Evolutionary conservation across 1,140 invertebrate species (phyloP).

Genomic region (Hetaerina americana): DNA sequence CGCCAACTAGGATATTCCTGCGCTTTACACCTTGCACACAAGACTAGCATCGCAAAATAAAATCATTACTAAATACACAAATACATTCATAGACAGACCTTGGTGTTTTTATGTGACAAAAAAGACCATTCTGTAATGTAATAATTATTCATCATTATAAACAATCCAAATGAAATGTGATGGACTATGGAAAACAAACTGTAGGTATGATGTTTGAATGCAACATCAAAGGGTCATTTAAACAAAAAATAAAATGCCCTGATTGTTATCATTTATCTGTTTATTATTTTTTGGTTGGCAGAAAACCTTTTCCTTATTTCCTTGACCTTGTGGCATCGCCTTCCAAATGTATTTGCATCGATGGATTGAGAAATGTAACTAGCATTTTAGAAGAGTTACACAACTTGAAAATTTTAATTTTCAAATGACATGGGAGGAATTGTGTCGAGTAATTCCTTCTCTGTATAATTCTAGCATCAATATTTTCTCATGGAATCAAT

Average conservation of each 20-base stretch:
- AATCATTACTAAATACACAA: constrained; percentile 1
- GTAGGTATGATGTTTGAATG: background rate
- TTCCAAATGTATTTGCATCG: too few species aligned
- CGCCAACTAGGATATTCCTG: background rate
- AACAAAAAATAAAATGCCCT: background rate
- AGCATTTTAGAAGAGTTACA: too few species aligned
- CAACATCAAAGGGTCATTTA: background rate
- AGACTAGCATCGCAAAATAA: background rate
- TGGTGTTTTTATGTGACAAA: background rate
- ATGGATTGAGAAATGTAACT: too few species aligned
- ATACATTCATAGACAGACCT: background rate
- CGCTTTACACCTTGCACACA: background rate
- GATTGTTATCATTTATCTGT: background rate
- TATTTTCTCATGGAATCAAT: too few species aligned
- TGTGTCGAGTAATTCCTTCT: too few species aligned
- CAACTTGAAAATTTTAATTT: too few species aligned
- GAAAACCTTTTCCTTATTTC: too few species aligned
- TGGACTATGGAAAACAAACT: background rate
- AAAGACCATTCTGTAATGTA: background rate
- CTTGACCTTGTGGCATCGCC: too few species aligned
- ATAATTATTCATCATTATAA: background rate
- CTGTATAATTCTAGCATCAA: too few species aligned
- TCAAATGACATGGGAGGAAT: too few species aligned
- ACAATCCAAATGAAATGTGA: background rate
- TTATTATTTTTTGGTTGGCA: background rate